Evolutionary conservation across 2,797 vertebrate genomes (phyloP), one percentile per base, ranked within the genome.

Genomic region (Agapornis canus): DNA sequence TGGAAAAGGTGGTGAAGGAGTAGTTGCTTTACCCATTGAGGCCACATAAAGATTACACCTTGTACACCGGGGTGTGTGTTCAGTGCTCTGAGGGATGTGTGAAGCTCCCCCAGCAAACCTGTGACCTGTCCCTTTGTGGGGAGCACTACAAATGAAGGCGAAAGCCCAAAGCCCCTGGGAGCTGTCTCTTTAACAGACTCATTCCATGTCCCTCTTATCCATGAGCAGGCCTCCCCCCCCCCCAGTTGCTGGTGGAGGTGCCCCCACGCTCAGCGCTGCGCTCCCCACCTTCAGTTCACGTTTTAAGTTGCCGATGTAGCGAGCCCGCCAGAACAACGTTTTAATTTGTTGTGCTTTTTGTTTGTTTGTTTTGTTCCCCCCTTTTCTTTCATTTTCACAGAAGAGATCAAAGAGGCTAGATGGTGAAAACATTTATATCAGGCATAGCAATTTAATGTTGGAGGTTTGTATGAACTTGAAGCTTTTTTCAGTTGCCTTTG

Each of bases 401-500:
- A 99, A 99, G 98, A 99, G 99, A 98, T 98, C 99, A 98, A 99
- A 99, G 98, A 99, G 99, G 98, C 98, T 99, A 98, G 99, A 99
- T 98, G 99, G 99, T 98, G 99, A 99, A 99, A 99, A 99, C 98
- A 99, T 99, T 99, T 99, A 99, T 99, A 99, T 99, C 99, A 99
- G 99, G 97, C 99, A 99, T 99, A 99, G 99, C 99, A 99, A 99
- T 99, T 99, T 99, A 99, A 99, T 99, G 99, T 99, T 99, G 99
- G 99, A 99, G 99, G 99, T 99, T 99, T 98, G 99, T 99, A 99
- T 99, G 95, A 98, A 97, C 92, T 98, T 94, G 97, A 98, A 97
- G 97, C 97, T 98, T 97, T 96, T 97, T 98, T 97, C 92, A 97
- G 96, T 98, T 98, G 97, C 92, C 11, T 97, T 98, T 97, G 97